Conservation (phyloP, 1,140 invertebrate species). For the Megathymus violae region DNA sequence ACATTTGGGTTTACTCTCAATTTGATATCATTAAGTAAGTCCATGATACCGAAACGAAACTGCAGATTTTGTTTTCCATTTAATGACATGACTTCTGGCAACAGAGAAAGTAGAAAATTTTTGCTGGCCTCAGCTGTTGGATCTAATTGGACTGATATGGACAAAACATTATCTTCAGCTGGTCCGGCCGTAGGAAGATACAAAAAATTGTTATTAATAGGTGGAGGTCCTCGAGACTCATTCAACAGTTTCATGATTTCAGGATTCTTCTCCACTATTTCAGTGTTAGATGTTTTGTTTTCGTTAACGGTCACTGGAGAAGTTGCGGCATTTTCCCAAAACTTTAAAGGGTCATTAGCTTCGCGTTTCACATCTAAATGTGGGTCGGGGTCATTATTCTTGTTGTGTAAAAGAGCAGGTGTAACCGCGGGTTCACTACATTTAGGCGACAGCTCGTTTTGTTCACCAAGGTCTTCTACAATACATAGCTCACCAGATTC, state of each 20-base stretch:
- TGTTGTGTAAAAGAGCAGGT: not conserved
- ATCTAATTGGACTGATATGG: not conserved
- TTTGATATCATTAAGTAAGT: slow-evolving; percentile 8
- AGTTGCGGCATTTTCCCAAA: not conserved
- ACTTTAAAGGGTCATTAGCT: not conserved
- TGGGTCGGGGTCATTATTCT: not conserved
- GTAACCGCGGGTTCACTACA: not conserved
- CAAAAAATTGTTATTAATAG: not conserved
- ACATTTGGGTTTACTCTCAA: slow-evolving; percentile 5
- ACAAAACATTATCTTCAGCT: not conserved
- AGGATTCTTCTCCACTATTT: slow-evolving; percentile 1
- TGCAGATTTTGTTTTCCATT: slow-evolving; percentile 14
- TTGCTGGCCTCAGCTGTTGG: not conserved
- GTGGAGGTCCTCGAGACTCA: not conserved
- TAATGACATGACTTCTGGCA: slow-evolving; percentile 11
- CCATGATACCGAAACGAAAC: slow-evolving; percentile 12
- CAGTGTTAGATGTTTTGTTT: too few species aligned
- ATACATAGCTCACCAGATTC: slow-evolving; percentile 13
- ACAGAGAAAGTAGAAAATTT: slow-evolving; percentile 6
- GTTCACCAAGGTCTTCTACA: slow-evolving; percentile 3
- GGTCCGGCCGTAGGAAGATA: not conserved
- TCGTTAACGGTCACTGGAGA: not conserved
- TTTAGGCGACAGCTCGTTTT: not conserved
- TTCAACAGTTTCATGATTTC: slow-evolving; percentile 11
- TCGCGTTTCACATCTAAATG: not conserved